A percentile compares a stretch with the other conserved stretches of the same genome.
phyloP scores from a whole-genome alignment of 2,113 vertebrate species.

The Myanophis thanlyinensis region DNA sequence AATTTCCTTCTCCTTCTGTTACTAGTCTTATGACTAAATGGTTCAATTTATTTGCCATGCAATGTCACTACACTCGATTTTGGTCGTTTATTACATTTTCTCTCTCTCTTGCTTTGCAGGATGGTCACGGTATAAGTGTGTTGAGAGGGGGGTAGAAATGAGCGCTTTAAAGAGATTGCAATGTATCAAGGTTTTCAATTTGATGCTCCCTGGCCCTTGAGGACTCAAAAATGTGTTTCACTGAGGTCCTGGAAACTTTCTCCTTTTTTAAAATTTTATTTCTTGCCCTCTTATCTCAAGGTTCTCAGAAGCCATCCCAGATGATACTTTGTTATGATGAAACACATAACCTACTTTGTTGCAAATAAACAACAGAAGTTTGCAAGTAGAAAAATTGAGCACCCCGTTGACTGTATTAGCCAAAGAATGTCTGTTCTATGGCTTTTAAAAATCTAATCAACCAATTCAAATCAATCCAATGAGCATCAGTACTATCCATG shows the following conservation, averaged over 20 bases:
- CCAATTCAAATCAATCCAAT: neutral
- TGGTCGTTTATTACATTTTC: conserved; percentile 43
- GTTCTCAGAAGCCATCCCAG: conserved; percentile 7
- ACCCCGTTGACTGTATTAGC: neutral
- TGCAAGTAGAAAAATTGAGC: neutral
- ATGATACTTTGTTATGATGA: conserved; percentile 10
- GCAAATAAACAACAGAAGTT: conserved; percentile 14
- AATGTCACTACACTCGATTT: conserved; percentile 37
- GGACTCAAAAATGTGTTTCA: conserved; percentile 17
- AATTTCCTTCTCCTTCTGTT: conserved; percentile 58
- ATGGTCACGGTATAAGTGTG: conserved; percentile 38
- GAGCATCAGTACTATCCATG: neutral
- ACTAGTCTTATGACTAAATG: conserved; percentile 70
- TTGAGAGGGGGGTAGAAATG: neutral
- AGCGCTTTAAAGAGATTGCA: conserved; percentile 44
- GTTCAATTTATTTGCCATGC: conserved; percentile 69
- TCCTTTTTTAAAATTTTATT: conserved; percentile 4
- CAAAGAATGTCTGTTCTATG: neutral
- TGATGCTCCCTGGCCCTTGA: conserved; percentile 23
- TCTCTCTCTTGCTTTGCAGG: conserved; percentile 43
- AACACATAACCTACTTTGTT: neutral
- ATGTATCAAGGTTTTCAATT: conserved; percentile 39
- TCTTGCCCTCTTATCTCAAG: conserved; percentile 19
- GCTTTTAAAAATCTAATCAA: neutral
- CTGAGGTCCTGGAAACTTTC: conserved; percentile 10